Evolutionary conservation across 2,888 invertebrate genomes (phyloP).

Genomic region (Volucella zonaria): DNA sequence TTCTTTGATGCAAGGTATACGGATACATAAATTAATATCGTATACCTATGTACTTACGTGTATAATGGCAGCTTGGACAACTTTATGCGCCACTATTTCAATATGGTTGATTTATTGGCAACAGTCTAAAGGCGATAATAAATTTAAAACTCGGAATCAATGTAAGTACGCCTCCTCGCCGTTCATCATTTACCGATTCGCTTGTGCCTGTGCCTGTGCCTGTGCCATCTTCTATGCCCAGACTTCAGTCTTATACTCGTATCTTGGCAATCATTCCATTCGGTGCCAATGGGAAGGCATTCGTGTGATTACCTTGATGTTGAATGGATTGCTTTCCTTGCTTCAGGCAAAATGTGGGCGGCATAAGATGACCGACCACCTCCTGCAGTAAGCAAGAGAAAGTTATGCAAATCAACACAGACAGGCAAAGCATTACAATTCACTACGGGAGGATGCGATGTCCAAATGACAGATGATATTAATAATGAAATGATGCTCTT

Average conservation of each 20-base stretch:
- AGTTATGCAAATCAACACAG: slow-evolving; percentile 55
- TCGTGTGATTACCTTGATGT: slow-evolving; percentile 72
- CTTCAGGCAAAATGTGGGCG: slow-evolving; percentile 55
- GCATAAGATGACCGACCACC: slow-evolving; percentile 37
- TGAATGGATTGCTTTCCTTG: slow-evolving; percentile 64
- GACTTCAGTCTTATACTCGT: slow-evolving; percentile 36
- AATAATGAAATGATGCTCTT: slow-evolving; percentile 61
- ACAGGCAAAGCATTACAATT: slow-evolving; percentile 55
- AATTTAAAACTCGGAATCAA: slow-evolving; percentile 64
- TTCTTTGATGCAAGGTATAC: too few relatives aligned
- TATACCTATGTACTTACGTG: too few relatives aligned
- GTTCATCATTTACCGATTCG: slow-evolving; percentile 5
- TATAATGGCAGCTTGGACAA: slow-evolving; percentile 16
- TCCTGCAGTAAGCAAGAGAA: slow-evolving; percentile 34
- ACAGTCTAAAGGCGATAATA: slow-evolving; percentile 63
- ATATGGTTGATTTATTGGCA: slow-evolving; percentile 66
- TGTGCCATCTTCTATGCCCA: slow-evolving; percentile 14
- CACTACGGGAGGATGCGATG: slow-evolving; percentile 43
- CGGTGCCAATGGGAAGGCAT: slow-evolving; percentile 47
- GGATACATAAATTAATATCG: too few relatives aligned
- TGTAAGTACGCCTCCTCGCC: slow-evolving; percentile 34
- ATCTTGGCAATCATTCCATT: slow-evolving; percentile 49
- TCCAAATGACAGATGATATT: slow-evolving; percentile 63
- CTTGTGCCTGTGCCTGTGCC: too few relatives aligned
- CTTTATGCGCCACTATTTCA: slow-evolving; percentile 53